Conservation (phyloP, 1,140 invertebrate genomes). For the Papilio polytes region DNA sequence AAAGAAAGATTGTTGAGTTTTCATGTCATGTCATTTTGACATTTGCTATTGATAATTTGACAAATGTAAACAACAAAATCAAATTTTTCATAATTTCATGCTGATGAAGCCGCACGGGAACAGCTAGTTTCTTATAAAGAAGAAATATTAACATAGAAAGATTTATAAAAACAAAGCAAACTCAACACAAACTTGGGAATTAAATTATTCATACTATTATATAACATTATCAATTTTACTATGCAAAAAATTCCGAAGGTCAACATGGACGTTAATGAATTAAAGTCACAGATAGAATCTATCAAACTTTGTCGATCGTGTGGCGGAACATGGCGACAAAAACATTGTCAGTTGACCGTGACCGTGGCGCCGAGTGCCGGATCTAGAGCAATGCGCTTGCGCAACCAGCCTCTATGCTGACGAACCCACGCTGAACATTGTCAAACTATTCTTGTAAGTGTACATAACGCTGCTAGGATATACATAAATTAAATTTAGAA, state of each 20-base stretch:
- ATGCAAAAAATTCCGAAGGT: constrained; percentile 24
- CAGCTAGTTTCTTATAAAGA: too few relatives aligned
- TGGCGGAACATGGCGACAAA: constrained; percentile 51
- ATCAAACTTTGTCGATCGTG: constrained; percentile 28
- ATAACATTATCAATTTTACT: constrained; percentile 12
- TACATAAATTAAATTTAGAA: too few relatives aligned
- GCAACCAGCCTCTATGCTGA: background rate
- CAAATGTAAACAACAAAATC: too few relatives aligned
- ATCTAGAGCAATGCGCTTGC: constrained; percentile 64
- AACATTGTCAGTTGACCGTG: constrained; percentile 66
- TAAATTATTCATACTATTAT: constrained; percentile 8
- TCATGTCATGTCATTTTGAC: too few relatives aligned
- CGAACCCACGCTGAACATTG: background rate
- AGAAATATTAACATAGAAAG: background rate
- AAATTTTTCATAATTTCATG: too few relatives aligned
- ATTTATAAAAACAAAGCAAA: background rate
- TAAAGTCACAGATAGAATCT: constrained; percentile 6
- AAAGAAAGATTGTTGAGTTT: too few relatives aligned
- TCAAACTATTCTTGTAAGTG: background rate
- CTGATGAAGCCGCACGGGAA: too few relatives aligned
- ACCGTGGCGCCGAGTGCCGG: constrained; percentile 68
- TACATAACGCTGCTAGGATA: background rate
- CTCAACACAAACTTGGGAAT: background rate
- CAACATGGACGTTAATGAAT: background rate
- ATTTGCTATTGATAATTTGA: too few relatives aligned